These are phyloP conservation scores for Alentia gelatinosa DNA, from an alignment of 2,888 invertebrate genomes.

Conservation along the genomic window DNA sequence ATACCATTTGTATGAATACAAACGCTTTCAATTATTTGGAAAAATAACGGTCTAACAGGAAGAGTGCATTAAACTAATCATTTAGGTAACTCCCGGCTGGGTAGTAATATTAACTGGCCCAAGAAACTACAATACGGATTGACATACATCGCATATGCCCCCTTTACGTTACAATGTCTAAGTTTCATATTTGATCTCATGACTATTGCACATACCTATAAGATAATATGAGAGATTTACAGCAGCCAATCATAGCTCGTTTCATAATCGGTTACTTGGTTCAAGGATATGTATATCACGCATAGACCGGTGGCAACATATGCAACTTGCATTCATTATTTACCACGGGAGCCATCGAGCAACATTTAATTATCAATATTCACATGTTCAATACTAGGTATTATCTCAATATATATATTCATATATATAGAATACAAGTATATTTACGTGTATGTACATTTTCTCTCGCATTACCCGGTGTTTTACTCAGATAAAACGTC, in stretches of 20 bases:
- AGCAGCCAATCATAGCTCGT: neutral
- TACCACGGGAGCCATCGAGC: neutral
- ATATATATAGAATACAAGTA: no score
- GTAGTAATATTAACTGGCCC: neutral
- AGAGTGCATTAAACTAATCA: no score
- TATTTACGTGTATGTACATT: no score
- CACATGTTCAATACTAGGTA: neutral
- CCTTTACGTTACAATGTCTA: constrained; percentile 19
- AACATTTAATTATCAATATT: neutral
- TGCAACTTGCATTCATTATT: neutral
- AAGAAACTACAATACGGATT: constrained; percentile 3
- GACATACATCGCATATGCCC: neutral
- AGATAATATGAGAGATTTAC: neutral
- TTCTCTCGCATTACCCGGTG: no score
- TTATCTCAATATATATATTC: no score
- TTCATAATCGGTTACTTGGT: neutral
- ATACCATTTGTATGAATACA: neutral
- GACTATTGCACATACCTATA: neutral
- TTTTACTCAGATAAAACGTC: no score
- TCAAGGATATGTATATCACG: constrained; percentile 37
- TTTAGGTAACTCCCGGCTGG: neutral
- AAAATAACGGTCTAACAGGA: neutral
- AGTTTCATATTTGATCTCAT: neutral
- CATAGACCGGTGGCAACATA: neutral
- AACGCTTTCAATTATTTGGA: neutral